Base-by-base conservation (phyloP, 1,140 invertebrate species). In the Tetraneura akinire region DNA sequence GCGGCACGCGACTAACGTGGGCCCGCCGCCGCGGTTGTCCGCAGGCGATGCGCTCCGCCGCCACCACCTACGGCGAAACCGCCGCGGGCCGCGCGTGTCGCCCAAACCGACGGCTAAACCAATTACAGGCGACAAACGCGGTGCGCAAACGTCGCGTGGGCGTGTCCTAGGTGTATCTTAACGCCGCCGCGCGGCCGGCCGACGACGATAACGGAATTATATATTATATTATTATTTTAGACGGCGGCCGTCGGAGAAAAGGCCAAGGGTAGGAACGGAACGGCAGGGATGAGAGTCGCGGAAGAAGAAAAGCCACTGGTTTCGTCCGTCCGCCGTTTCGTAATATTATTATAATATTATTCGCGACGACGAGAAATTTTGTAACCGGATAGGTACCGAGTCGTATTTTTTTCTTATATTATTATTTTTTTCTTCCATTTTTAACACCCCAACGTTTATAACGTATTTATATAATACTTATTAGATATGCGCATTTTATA, bases 21-120 rank as follows among this genome's bases (percentile, higher is more conserved):
- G 10, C 53, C 66, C 23, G 23, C 66, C 23, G 23, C 45, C 45
- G 45, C 18, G 68, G 16, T 13, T 21, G 74, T 57, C 73, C 51
- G 53, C 18, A 13, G 51, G 73, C 49, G 18, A 73, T 53, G 26
- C 53, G 13, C 23, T 6, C 11, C 71, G 32, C 32, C 21, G 5
- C n/a, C 8, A 9, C 37, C 21, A 2, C 53, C 53, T 0, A 0
- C 0, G 32, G 4, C 21, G 66, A 49, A 16, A 70, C 16, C 73
- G 37, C 68, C 37, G 21, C 53, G 37, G 74, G 51, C 74, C 73
- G 55, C 32, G 55, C 55, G 74, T 51, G 53, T 57, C 37, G 53
- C 74, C 74, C 74, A n/a, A n/a, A 42, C 53, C 37, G 53, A 14
- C 74, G 55, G 74, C 74, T 78, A 78, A 78, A 78, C 74, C 74